Conservation (phyloP, 2,113 vertebrate genomes). For the Burhinus bistriatus region DNA sequence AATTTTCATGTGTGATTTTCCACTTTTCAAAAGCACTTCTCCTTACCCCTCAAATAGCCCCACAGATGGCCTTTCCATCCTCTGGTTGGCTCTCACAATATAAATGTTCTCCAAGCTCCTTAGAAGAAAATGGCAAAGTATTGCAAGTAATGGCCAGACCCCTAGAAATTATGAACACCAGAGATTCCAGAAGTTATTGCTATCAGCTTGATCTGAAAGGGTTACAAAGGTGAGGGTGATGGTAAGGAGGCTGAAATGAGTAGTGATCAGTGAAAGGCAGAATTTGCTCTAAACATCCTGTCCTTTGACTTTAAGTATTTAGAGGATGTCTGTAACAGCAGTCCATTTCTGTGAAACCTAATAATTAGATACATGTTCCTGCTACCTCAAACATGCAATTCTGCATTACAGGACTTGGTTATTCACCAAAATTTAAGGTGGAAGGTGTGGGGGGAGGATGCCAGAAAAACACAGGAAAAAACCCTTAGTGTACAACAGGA, state of each 20-base stretch:
- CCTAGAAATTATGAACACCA: not conserved
- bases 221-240: not conserved
- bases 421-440: not conserved
- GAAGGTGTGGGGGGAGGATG: not conserved
- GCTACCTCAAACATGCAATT: not conserved
- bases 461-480: not conserved
- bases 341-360: not conserved
- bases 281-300: not conserved
- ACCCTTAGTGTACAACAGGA: not conserved
- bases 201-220: not conserved
- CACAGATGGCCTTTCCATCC: not conserved
- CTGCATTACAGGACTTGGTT: not conserved
- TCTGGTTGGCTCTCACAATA: not conserved
- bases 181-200: not conserved
- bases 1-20: not conserved
- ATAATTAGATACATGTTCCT: not conserved
- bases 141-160: not conserved
- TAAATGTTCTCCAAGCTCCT: not conserved
- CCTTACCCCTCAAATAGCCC: not conserved
- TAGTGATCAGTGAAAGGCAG: not conserved
- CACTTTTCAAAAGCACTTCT: not conserved
- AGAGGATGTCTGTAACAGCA: not conserved
- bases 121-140: not conserved
- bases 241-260: not conserved
- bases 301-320: not conserved